phyloP scores from a whole-genome alignment of 2,888 invertebrate species.

The Clepsis dumicolana region DNA sequence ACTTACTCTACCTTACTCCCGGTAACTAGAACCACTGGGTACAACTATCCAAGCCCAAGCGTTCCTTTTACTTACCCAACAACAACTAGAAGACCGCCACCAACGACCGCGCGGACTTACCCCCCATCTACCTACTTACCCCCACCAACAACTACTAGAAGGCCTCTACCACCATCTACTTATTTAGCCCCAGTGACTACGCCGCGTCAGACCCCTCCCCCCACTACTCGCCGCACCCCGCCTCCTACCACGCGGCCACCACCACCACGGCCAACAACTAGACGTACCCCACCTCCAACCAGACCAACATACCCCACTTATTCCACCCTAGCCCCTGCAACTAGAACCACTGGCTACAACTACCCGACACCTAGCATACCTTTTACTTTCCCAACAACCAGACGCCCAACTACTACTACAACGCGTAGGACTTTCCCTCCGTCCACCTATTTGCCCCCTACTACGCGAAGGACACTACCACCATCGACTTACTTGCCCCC shows the following conservation, averaged over 20 bases:
- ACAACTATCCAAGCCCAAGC: slow-evolving; percentile 59
- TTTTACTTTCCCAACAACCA: slow-evolving; percentile 51
- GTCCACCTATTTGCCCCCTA: slow-evolving; percentile 17
- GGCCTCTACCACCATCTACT: slow-evolving; percentile 43
- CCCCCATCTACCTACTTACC: slow-evolving; percentile 41
- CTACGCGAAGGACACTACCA: slow-evolving; percentile 32
- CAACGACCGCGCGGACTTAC: slow-evolving; percentile 31
- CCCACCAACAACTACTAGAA: slow-evolving; percentile 27
- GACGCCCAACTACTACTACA: slow-evolving; percentile 46
- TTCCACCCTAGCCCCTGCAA: slow-evolving; percentile 40
- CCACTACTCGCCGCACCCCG: slow-evolving; percentile 48
- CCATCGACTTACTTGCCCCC: slow-evolving; percentile 48
- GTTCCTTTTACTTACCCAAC: slow-evolving; percentile 53
- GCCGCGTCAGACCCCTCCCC: slow-evolving; percentile 48
- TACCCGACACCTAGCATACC: slow-evolving; percentile 45
- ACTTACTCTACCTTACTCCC: slow-evolving; percentile 38
- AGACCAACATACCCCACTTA: slow-evolving; percentile 52
- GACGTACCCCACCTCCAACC: slow-evolving; percentile 38
- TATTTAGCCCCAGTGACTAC: slow-evolving; percentile 46
- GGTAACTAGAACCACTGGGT: slow-evolving; percentile 58
- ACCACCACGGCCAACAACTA: slow-evolving; percentile 50
- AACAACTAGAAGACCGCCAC: slow-evolving; percentile 49
- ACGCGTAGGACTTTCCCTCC: slow-evolving; percentile 18
- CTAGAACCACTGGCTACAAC: slow-evolving; percentile 55
- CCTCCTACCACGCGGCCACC: slow-evolving; percentile 50